A percentile compares a stretch with the other conserved stretches of the same genome.
phyloP scores from a whole-genome alignment of 2,113 vertebrate genomes.

The Hemiprocne comata region DNA sequence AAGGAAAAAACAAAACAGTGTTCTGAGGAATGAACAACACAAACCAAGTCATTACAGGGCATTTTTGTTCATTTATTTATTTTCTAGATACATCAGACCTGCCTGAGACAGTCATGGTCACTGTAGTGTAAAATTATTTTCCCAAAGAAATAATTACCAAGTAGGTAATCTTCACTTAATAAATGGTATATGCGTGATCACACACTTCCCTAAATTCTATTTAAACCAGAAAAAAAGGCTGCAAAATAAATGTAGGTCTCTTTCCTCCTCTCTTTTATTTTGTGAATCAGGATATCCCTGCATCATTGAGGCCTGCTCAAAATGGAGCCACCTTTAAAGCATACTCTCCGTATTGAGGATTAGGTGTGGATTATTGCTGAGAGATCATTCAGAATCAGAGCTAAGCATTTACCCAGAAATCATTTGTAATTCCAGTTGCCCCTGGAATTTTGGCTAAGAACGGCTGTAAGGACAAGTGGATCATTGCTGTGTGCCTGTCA shows the following conservation, averaged over 20 bases:
- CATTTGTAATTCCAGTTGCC: conserved; percentile 42
- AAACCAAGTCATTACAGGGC: not conserved
- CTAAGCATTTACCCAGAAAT: conserved; percentile 39
- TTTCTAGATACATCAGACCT: conserved; percentile 15
- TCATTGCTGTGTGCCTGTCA: conserved; percentile 46
- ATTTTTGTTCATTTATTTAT: not conserved
- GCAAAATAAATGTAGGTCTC: not conserved
- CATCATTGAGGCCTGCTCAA: not conserved
- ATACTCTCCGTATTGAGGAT: conserved; percentile 1
- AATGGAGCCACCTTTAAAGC: conserved; percentile 22
- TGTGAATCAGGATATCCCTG: not conserved
- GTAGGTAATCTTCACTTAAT: conserved; percentile 11
- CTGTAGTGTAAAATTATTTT: conserved; percentile 18
- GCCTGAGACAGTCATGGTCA: not conserved
- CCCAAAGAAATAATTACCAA: conserved; percentile 8
- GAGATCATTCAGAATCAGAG: conserved; percentile 17
- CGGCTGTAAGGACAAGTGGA: conserved; percentile 37
- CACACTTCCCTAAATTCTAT: not conserved
- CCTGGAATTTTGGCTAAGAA: conserved; percentile 55
- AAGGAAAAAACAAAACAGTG: not conserved
- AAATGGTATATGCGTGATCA: not conserved
- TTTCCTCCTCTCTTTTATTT: not conserved
- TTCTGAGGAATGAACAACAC: not conserved
- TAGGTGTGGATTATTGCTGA: conserved; percentile 49
- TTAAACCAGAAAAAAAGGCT: not conserved